These are phyloP conservation scores for Atherinomorus stipes DNA, from an alignment of 2,113 vertebrate species.

Conservation along the genomic window DNA sequence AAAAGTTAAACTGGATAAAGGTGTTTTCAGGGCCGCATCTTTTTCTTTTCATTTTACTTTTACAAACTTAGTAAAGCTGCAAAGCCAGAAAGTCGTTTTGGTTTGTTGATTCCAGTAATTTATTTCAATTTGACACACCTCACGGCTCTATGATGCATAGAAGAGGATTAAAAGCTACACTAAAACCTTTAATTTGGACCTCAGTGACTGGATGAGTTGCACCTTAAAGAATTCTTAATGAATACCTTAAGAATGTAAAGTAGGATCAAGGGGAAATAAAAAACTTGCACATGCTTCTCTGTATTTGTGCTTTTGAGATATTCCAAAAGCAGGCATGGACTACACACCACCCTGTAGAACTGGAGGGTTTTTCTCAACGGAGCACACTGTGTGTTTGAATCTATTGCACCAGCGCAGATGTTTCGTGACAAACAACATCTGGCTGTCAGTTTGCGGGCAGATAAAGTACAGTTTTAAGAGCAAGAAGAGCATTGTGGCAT, in stretches of 20 bases:
- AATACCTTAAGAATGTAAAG: slow-evolving; percentile 36
- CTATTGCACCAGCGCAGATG: slow-evolving; percentile 32
- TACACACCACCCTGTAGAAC: neutral
- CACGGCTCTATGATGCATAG: slow-evolving; percentile 31
- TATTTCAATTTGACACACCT: slow-evolving; percentile 38
- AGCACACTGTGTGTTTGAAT: slow-evolving; percentile 19
- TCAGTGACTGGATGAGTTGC: slow-evolving; percentile 19
- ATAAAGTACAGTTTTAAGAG: slow-evolving; percentile 20
- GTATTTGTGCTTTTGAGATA: slow-evolving; percentile 3
- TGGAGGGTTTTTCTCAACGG: slow-evolving; percentile 4
- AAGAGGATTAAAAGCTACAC: neutral
- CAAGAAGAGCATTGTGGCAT: neutral
- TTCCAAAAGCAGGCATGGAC: neutral
- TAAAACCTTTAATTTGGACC: slow-evolving; percentile 41
- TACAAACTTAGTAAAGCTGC: neutral
- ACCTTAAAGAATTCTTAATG: slow-evolving; percentile 45
- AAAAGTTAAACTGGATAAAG: neutral
- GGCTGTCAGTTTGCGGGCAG: slow-evolving; percentile 30
- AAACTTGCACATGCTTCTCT: slow-evolving; percentile 24
- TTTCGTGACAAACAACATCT: slow-evolving; percentile 47
- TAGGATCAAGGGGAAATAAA: slow-evolving; percentile 56
- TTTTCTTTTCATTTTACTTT: neutral
- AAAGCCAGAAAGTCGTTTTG: slow-evolving; percentile 3
- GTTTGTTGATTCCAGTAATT: slow-evolving; percentile 5
- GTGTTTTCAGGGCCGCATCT: neutral